phyloP scores from a whole-genome alignment of 2,113 vertebrate genomes.

The Collichthys lucidus region DNA sequence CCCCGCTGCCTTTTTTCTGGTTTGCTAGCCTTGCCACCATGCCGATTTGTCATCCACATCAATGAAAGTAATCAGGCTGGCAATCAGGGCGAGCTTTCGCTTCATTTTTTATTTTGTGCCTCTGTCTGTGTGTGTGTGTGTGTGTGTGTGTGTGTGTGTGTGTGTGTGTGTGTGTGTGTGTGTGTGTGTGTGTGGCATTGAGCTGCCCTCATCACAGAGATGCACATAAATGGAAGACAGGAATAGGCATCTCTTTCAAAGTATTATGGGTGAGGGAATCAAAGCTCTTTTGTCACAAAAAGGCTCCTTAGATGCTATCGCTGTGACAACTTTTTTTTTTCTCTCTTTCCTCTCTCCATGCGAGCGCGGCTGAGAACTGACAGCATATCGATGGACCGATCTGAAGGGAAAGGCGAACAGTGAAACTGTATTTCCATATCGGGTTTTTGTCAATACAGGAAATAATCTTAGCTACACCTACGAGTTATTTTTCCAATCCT shows the following conservation, averaged over 20 bases:
- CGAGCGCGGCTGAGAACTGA: constrained; percentile 47
- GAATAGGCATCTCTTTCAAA: constrained; percentile 77
- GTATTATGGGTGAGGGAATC: constrained; percentile 65
- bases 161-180: too few relatives aligned
- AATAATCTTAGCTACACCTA: neutral
- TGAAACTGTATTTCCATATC: constrained; percentile 52
- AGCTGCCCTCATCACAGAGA: constrained; percentile 66
- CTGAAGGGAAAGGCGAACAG: constrained; percentile 38
- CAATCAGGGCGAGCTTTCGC: constrained; percentile 67
- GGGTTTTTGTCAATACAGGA: constrained; percentile 1
- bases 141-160: too few relatives aligned
- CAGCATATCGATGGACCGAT: constrained; percentile 52
- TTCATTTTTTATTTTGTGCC: constrained; percentile 42
- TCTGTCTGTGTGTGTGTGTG: constrained; percentile 25
- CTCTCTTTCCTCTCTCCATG: constrained; percentile 23
- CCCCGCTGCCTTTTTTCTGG: constrained; percentile 33
- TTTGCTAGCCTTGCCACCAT: constrained; percentile 55
- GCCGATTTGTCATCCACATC: constrained; percentile 66
- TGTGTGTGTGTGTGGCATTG: constrained; percentile 30
- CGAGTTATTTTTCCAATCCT: neutral
- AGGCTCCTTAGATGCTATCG: constrained; percentile 60
- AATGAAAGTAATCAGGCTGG: constrained; percentile 74
- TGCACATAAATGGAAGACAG: constrained; percentile 71
- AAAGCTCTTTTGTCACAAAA: constrained; percentile 65
- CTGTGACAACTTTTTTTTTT: constrained; percentile 20